Percentiles rank a stretch among this genome's conserved stretches.
Evolutionary conservation across 2,888 invertebrate species (phyloP).

Genomic region (Cosmopolites sordidus): DNA sequence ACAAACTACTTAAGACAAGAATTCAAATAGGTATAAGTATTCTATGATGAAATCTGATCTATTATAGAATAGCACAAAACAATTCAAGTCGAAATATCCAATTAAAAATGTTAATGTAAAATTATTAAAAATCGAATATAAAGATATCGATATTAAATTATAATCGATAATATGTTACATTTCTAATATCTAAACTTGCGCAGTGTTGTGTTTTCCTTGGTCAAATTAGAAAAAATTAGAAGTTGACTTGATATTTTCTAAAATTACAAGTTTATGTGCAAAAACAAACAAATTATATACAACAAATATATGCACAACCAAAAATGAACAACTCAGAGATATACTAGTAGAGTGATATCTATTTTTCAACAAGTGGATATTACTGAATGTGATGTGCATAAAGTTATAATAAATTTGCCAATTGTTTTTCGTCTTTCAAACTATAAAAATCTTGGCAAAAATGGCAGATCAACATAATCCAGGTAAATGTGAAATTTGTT

Average conservation of each 20-base stretch:
- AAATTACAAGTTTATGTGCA: not conserved
- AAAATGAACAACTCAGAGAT: not conserved
- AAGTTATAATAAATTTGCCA: not conserved
- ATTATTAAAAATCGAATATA: too few species aligned
- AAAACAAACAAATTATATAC: not conserved
- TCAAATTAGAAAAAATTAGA: not conserved
- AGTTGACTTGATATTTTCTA: not conserved
- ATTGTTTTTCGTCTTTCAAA: not conserved
- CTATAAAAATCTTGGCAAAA: constrained; percentile 33
- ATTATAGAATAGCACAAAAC: too few species aligned
- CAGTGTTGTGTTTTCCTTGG: not conserved
- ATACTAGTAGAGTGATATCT: not conserved
- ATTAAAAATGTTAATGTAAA: too few species aligned
- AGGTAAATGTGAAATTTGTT: constrained; percentile 34
- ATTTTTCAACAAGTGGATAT: not conserved
- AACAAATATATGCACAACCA: not conserved
- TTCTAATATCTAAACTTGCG: too few species aligned
- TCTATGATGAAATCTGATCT: too few species aligned
- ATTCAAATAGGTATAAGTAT: too few species aligned
- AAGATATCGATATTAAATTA: too few species aligned
- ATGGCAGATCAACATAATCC: constrained; percentile 67
- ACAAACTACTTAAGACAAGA: too few species aligned
- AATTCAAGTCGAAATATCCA: too few species aligned
- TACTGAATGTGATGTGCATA: not conserved
- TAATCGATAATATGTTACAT: too few species aligned